phyloP scores from a whole-genome alignment of 2,888 invertebrate species.

The Macropis europaea region DNA sequence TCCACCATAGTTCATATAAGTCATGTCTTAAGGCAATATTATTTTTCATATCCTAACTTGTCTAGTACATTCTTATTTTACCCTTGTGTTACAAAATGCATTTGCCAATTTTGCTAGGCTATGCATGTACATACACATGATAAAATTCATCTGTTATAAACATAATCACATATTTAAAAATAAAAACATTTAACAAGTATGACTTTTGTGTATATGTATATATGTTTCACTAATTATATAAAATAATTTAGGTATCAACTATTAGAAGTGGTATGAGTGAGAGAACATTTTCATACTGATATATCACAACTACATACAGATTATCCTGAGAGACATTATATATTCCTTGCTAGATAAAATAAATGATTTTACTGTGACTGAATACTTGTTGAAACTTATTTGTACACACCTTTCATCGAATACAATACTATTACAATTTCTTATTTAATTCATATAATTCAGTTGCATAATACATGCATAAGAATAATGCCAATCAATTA shows the following conservation, averaged over 20 bases:
- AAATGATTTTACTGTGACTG: conserved; percentile 1
- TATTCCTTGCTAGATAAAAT: neutral
- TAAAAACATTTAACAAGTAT: conserved; percentile 2
- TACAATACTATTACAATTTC: neutral
- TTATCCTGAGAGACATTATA: conserved; percentile 2
- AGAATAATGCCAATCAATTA: neutral
- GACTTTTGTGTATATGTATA: conserved; percentile 3
- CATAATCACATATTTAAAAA: conserved; percentile 3
- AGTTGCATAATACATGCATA: neutral
- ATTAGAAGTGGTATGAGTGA: neutral
- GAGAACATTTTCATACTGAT: conserved; percentile 1
- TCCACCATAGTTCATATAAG: conserved; percentile 38
- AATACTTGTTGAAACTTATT: neutral
- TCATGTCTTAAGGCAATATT: conserved; percentile 68
- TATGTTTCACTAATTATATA: neutral
- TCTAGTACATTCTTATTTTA: conserved; percentile 15
- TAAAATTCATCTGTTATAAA: conserved; percentile 17
- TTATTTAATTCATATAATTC: conserved; percentile 3
- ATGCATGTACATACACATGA: conserved; percentile 22
- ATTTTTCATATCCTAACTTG: conserved; percentile 38
- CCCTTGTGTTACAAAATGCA: conserved; percentile 32
- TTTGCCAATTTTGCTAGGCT: conserved; percentile 15
- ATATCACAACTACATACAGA: conserved; percentile 16
- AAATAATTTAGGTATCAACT: conserved; percentile 18
- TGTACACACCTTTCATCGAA: neutral